Evolutionary conservation across 2,113 vertebrate genomes (phyloP), one percentile per base, ranked within the genome.

Genomic region (Petrocephalus zakoni): DNA sequence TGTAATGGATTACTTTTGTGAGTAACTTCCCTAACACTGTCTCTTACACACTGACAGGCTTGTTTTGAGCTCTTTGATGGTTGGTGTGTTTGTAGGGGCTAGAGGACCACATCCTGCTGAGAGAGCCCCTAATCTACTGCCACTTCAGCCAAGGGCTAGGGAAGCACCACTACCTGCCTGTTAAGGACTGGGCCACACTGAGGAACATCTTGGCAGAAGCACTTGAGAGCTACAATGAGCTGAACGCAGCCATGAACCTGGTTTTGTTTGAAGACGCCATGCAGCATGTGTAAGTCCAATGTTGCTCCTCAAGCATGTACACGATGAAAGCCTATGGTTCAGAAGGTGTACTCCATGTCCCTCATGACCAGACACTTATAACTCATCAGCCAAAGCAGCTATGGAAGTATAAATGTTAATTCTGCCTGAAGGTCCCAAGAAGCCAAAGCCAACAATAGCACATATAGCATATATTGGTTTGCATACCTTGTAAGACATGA

Each of bases 231-330:
- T 97, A 95, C 94, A 96, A 95, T 86, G 95, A 97, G 21, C 92
- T 96, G 3, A 92, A 94, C 91, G 94, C 94, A 46, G 90, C 94
- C 85, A 92, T 96, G 96, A 94, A 93, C 91, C 93, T 96, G 2
- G 94, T 95, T 58, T 90, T 97, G n/a, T 97, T 96, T 93, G 95
- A 97, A 91, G 94, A 95, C 52, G 96, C 95, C 78, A 93, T 95
- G 93, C 94, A 96, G 83, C 95, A 96, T 22, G 92, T 97, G 95
- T 96, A 93, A 95, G 96, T 47, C 46, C 46, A 49, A 2, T 49
- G 46, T 22, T 49, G 46, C 37, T 95, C 42, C 47, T 25, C 22
- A 34, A 34, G 22, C 49, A 42, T 21, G 37, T 13, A 46, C 10
- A 21, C 13, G 81, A 46, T 83, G 46, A 83, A 49, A n/a, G 81